Base-by-base conservation (phyloP, 2,888 invertebrate species). In the Nomada goodeniana region DNA sequence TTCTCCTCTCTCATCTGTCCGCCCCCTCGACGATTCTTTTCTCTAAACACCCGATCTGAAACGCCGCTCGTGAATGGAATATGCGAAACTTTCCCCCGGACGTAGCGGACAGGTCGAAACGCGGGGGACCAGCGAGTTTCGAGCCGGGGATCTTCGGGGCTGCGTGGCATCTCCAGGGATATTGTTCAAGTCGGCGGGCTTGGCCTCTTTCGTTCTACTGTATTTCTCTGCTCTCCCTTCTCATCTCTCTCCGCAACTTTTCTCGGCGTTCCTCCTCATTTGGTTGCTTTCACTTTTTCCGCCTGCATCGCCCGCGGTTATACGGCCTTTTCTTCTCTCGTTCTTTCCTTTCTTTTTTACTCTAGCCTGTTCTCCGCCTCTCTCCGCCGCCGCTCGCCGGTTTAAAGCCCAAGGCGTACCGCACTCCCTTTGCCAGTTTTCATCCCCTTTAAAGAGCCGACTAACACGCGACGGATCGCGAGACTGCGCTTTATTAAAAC, bases 131-230 rank as follows among this genome's bases (percentile, higher is more conserved):
- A 26, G 74, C 82, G 87, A 91, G 84, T 89, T 90, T 82, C 85
- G 84, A 90, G 90, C 84, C 86, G 88, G 86, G 86, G 36, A 80
- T 77, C 85, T 85, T 77, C 69, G 75, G 80, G 83, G 26, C 57
- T 9, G 80, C 80, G 78, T 80, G 80, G 87, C 89, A 88, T 90
- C 90, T 89, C 87, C 83, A 87, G 83, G 89, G 88, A 90, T 90
- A 90, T 89, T 90, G 89, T 89, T 89, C 86, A 86, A 90, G 88
- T 89, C 89, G 87, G 88, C 76, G 84, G 76, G 82, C 78, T 80
- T 79, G 74, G 76, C 68, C 76, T 70, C 77, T 77, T 78, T 79
- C 85, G 82, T 84, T 80, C 75, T 80, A 61, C 83, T 83, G 83
- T 57, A 69, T 57, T 20, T 71, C 69, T 70, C 78, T 55, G 63